Evolutionary conservation across 2,888 invertebrate genomes (phyloP), one percentile per base, ranked within the genome.

Genomic region (Melinopterus prodromus): DNA sequence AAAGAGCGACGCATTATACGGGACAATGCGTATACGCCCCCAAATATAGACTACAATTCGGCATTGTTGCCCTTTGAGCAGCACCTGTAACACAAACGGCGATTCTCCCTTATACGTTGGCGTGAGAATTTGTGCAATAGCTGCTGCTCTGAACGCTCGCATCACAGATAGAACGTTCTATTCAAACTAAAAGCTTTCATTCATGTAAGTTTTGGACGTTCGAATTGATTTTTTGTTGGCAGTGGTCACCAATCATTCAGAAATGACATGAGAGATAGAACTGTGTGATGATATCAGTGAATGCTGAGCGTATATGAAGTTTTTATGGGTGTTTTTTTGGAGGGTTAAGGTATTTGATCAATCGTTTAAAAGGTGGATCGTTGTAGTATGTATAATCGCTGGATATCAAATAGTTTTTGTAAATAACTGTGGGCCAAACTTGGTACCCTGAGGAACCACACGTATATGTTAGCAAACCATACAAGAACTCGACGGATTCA

Each of bases 91-190:
- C 35, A 69, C 72, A 69, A 71, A 72, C 72, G 16, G 12, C 37
- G 69, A 38, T 78, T 70, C 35, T 53, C 71, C 71, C 53, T 70
- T 77, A 36, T 77, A 36, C 72, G 71, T 78, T 38, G 36, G 36
- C 78, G 78, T 78, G 78, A 78, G 78, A 78, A 78, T 72, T 78
- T 78, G 38, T 72, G 78, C 78, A 78, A 78, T 69, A 53, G 69
- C 15, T 26, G 53, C 70, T 77, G n/a, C 35, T 77, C 16, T 38
- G 53, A 69, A 77, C 26, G 38, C 69, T 15, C 14, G 35, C 9
- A 16, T 16, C 35, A 77, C 77, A 69, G 16, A 9, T 15, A 71
- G 2, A 26, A 2, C 26, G n/a, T 77, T 53, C 77, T 70, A 77
- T 77, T 77, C 16, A 36, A 77, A 36, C 76, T 38, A 69, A 77